phyloP scores from a whole-genome alignment of 2,113 vertebrate genomes.

The Toxotes jaculatrix region DNA sequence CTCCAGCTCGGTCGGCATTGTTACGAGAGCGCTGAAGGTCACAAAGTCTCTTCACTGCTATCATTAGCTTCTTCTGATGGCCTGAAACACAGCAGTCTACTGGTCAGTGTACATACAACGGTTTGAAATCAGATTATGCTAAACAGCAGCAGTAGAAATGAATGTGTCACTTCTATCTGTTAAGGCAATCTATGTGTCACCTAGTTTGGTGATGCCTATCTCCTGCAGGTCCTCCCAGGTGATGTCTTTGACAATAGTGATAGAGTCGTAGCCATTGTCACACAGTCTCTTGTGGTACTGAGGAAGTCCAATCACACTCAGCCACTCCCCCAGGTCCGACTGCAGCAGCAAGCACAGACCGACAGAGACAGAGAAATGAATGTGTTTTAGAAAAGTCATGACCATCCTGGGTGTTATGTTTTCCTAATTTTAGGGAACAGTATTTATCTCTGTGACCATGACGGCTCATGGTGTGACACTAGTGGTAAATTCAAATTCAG shows the following conservation, averaged over 20 bases:
- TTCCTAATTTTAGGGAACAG: no score
- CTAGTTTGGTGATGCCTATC: conserved; percentile 94
- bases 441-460: no score
- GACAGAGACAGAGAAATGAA: not conserved
- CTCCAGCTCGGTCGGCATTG: conserved; percentile 81
- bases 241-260: conserved; percentile 91
- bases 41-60: conserved; percentile 92
- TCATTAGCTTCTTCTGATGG: conserved; percentile 97
- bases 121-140: not conserved
- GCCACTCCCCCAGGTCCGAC: conserved; percentile 92
- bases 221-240: conserved; percentile 97
- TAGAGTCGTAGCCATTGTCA: conserved; percentile 94
- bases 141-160: no score
- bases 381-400: no score
- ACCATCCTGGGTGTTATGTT: no score
- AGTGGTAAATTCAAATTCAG: not conserved
- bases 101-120: not conserved
- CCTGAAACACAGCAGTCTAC: conserved; percentile 78
- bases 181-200: conserved; percentile 77
- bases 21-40: conserved; percentile 88
- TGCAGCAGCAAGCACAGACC: conserved; percentile 54
- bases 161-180: no score
- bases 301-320: conserved; percentile 91
- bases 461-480: not conserved
- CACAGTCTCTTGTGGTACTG: conserved; percentile 96